Base-by-base conservation (phyloP, 2,888 invertebrate genomes). In the Noctua janthina region DNA sequence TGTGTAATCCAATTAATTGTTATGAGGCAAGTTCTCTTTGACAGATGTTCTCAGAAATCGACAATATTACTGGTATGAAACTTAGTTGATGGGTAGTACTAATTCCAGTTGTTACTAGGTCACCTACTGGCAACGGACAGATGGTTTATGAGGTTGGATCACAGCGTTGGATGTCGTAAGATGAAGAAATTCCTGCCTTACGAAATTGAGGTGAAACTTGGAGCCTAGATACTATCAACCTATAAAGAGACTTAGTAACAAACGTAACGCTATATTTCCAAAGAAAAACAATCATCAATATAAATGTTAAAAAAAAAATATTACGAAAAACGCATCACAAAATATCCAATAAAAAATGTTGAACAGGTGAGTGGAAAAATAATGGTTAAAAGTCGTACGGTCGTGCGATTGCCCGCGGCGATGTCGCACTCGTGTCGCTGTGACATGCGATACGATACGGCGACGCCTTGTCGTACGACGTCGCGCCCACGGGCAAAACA, bases 371-470 rank as follows among this genome's bases (percentile, higher is more conserved):
- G 70, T 76, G 69, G 54, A 85, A 90, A 90, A 91, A 90, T 89
- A 85, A 77, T 82, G 76, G 78, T 66, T 85, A 86, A 89, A 87
- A 71, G 69, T 81, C 67, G 75, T 59, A 77, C 74, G 56, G 67
- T 78, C 81, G 74, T 71, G 78, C 73, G 76, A 82, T 78, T 62
- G 89, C 90, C 84, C 68, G 81, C 81, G 82, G 89, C 79, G 78
- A 76, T 79, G 85, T 82, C 67, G 77, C 75, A 71, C 71, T 73
- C 68, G n/a, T 68, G 76, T 85, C 46, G 82, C 78, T 62, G 72
- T 87, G 85, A 87, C 87, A 87, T 74, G 82, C 86, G 83, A 86
- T 88, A 88, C 85, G 83, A 86, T 88, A 88, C 81, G 64, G 85
- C 70, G 82, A 75, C 89, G 79, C 89, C 85, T 88, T 88, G 86